Evolutionary conservation across 2,113 vertebrate genomes (phyloP), one percentile per base, ranked within the genome.

Genomic region (Oncorhynchus clarkii): DNA sequence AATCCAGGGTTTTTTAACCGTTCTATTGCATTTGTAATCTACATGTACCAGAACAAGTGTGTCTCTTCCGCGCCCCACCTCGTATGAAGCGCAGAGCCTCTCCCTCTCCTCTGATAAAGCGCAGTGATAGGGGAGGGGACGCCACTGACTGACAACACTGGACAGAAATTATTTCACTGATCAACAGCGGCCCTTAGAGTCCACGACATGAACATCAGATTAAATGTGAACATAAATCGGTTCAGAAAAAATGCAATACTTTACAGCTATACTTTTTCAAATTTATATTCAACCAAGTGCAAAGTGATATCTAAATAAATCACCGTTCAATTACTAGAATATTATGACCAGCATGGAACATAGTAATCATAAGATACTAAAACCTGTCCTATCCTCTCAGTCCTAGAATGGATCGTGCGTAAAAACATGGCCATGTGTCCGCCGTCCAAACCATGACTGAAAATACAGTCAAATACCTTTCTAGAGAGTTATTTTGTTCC

Each of bases 141-240:
- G 27, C 22, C 3, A 13, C 57, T 70, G 54, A 48, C 22, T 62
- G 31, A 64, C 39, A 67, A 7, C 14, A 13, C 62, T 62, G 18
- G 11, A 59, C 45, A 57, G 24, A 54, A 8, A 65, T 60, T 49
- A 66, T 71, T 67, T 20, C 29, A 31, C 67, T 80, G 78, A 72
- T 68, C 70, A 80, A 83, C 78, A 83, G 78, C 82, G 82, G n/a
- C 82, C 60, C 78, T 75, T 4, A 75, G 71, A 80, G 82, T 68
- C 68, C 12, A 60, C 8, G 13, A 65, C 13, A 65, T 26, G 39
- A 74, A 27, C 5, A 26, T 9, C 24, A 65, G 7, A 57, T 72
- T 24, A 11, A 14, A 51, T 60, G 18, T 12, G 71, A n/a, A 51
- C 51, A 26, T 57, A 57, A 18, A 57, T 16, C 34, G 34, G 3